Evolutionary conservation across 2,113 vertebrate species (phyloP).

Genomic region (Rallus limicola): DNA sequence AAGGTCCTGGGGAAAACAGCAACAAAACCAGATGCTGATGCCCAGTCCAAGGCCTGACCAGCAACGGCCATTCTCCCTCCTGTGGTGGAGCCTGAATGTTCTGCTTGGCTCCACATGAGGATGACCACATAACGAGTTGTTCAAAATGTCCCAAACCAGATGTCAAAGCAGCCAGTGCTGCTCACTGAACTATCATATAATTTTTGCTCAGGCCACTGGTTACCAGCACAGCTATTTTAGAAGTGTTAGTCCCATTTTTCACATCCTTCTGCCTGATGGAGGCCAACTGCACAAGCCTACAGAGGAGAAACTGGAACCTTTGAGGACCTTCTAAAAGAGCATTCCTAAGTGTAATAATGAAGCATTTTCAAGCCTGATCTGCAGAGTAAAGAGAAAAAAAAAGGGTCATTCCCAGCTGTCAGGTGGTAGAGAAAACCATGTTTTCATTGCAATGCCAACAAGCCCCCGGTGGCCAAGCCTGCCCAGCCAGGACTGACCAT

Average conservation of each 20-base stretch:
- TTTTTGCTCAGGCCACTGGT: conserved; percentile 16
- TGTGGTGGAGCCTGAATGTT: rapidly evolving
- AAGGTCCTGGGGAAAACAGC: background rate
- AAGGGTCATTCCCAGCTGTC: background rate
- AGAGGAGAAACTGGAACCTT: background rate
- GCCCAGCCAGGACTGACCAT: background rate
- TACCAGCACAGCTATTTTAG: conserved; percentile 11
- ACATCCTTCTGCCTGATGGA: background rate
- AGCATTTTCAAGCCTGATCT: background rate
- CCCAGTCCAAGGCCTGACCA: background rate
- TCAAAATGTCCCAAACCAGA: background rate
- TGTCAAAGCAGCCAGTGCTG: background rate
- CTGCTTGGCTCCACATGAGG: background rate
- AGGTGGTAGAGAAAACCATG: too few relatives aligned
- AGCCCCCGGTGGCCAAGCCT: background rate
- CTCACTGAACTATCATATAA: background rate
- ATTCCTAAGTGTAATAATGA: background rate
- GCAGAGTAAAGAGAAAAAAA: background rate
- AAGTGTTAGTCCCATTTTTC: background rate
- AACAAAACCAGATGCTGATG: rapidly evolving
- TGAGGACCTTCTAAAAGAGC: background rate
- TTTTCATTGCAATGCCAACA: background rate
- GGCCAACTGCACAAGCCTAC: background rate
- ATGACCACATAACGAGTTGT: background rate
- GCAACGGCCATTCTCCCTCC: background rate